These are phyloP conservation scores for Paramisgurnus dabryanus DNA, from an alignment of 2,113 vertebrate genomes.

Conservation along the genomic window DNA sequence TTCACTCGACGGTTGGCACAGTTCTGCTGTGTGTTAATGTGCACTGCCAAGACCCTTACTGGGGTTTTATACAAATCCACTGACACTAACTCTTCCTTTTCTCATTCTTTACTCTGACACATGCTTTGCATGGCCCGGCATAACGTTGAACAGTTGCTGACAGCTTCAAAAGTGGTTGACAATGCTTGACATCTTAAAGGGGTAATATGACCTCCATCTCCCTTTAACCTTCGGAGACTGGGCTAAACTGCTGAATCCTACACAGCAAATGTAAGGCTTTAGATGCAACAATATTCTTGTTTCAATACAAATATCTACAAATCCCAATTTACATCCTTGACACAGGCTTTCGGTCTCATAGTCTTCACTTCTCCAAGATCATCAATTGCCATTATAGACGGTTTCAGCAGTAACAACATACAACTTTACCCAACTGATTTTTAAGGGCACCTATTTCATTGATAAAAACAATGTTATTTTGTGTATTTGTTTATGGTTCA, in stretches of 20 bases:
- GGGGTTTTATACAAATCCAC: constrained; percentile 61
- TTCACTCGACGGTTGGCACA: constrained; percentile 4
- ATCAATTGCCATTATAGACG: too few species aligned
- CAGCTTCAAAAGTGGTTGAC: constrained; percentile 70
- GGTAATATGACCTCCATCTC: constrained; percentile 62
- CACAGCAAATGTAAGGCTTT: neutral
- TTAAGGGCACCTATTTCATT: too few species aligned
- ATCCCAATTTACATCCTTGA: too few species aligned
- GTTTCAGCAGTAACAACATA: too few species aligned
- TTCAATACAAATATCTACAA: too few species aligned
- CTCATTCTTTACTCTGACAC: constrained; percentile 7
- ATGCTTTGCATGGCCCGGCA: constrained; percentile 45
- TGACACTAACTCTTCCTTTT: constrained; percentile 53
- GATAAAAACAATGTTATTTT: too few species aligned
- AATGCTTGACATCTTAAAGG: constrained; percentile 59
- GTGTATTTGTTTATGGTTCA: too few species aligned
- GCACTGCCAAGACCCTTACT: constrained; percentile 52
- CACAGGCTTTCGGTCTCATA: too few species aligned
- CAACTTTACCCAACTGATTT: too few species aligned
- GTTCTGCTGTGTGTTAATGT: constrained; percentile 1
- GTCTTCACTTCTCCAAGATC: too few species aligned
- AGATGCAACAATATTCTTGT: too few species aligned
- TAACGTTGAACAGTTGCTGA: constrained; percentile 67
- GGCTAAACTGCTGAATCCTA: neutral
- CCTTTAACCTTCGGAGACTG: constrained; percentile 36